Conservation (phyloP, 2,888 invertebrate genomes). For the Tyria jacobaeae region DNA sequence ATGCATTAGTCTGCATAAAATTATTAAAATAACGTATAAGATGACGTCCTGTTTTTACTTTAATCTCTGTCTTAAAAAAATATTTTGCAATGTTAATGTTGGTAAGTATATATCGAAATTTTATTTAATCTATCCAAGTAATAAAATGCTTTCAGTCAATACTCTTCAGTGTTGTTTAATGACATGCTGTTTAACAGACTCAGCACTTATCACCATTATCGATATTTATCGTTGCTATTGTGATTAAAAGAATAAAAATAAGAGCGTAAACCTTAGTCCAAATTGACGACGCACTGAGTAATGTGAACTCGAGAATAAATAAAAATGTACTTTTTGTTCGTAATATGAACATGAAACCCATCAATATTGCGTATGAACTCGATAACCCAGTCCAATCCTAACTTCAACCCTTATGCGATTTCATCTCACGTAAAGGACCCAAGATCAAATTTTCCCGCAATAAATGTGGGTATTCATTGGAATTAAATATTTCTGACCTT, state of each 20-base stretch:
- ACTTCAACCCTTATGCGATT: conserved; percentile 42
- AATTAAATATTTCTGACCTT: conserved; percentile 57
- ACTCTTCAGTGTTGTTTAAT: too few relatives aligned
- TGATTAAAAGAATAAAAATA: background rate
- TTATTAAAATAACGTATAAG: too few relatives aligned
- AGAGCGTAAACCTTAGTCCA: conserved; percentile 1
- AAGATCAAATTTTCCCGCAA: conserved; percentile 64
- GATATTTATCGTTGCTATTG: too few relatives aligned
- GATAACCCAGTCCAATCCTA: conserved; percentile 31
- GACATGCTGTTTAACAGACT: too few relatives aligned
- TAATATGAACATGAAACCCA: conserved; percentile 22
- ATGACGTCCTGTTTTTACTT: too few relatives aligned
- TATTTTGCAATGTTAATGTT: too few relatives aligned
- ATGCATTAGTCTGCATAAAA: too few relatives aligned
- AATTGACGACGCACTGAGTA: conserved; percentile 3
- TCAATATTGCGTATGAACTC: conserved; percentile 20
- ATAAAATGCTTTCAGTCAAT: too few relatives aligned
- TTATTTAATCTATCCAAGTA: too few relatives aligned
- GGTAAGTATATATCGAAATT: too few relatives aligned
- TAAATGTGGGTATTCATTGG: conserved; percentile 64
- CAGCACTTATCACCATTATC: too few relatives aligned
- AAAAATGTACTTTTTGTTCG: conserved; percentile 23
- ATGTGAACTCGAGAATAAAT: conserved; percentile 13
- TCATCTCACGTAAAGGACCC: conserved; percentile 65
- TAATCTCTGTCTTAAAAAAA: too few relatives aligned